Evolutionary conservation across 2,113 vertebrate genomes (phyloP).

Genomic region (Gallinago paraguaiae): DNA sequence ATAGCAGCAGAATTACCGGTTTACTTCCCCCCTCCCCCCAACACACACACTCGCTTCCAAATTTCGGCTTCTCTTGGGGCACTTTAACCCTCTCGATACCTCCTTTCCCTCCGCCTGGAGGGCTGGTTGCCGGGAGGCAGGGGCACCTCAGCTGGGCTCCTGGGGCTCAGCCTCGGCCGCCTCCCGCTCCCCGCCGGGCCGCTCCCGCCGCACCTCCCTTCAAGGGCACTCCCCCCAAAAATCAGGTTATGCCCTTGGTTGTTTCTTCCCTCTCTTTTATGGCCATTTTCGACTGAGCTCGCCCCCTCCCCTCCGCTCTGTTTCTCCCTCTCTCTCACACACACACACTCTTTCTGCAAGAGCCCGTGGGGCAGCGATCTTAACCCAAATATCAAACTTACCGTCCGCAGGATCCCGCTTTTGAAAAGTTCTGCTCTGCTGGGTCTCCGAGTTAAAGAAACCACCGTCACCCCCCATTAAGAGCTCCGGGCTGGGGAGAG

Average conservation of each 20-base stretch:
- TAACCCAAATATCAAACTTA: conserved; percentile 17
- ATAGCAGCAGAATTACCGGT: background rate
- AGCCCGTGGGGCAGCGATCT: background rate
- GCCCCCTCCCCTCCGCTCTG: background rate
- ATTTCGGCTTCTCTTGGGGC: background rate
- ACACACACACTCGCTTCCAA: background rate
- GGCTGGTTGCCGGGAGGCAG: background rate
- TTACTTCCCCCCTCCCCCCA: background rate
- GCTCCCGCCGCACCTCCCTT: background rate
- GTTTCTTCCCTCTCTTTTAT: background rate
- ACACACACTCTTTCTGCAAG: background rate
- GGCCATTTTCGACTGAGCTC: background rate
- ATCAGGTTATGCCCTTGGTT: background rate
- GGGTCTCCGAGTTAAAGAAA: background rate
- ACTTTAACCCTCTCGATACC: conserved; percentile 1
- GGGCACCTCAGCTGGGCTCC: background rate
- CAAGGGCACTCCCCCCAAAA: background rate
- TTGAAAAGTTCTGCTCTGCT: background rate
- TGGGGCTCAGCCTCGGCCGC: background rate
- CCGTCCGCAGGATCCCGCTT: background rate
- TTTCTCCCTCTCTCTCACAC: background rate
- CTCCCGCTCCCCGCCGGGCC: background rate
- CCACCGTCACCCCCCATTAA: background rate
- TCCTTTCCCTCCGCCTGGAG: background rate
- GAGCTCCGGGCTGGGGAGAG: background rate